Percentiles rank a stretch among this genome's conserved stretches.
Conservation (phyloP, 2,888 invertebrate genomes). For the Psylliodes chrysocephalus region DNA sequence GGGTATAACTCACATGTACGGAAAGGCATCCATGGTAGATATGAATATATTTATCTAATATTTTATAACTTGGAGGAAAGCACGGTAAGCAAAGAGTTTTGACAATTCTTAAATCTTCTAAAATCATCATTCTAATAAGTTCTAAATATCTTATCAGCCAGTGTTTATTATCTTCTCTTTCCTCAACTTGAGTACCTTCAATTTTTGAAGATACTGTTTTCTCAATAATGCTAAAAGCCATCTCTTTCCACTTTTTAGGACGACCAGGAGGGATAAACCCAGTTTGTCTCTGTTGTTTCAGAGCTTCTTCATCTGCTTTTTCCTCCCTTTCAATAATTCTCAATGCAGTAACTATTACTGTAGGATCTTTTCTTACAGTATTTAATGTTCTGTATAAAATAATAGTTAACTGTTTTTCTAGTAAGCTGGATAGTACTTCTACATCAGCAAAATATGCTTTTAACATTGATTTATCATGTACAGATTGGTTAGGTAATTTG, state of each 20-base stretch:
- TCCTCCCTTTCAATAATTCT: slow-evolving; percentile 98
- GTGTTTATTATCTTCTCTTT: slow-evolving; percentile 88
- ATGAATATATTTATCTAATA: slow-evolving; percentile 87
- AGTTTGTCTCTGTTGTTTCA: slow-evolving; percentile 79
- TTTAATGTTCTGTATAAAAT: slow-evolving; percentile 91
- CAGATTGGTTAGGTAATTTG: slow-evolving; percentile 89
- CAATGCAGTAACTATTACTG: slow-evolving; percentile 94
- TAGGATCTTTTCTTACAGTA: slow-evolving; percentile 93
- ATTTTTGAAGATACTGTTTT: slow-evolving; percentile 84
- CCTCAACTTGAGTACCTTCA: slow-evolving; percentile 95
- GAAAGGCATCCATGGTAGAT: slow-evolving; percentile 95
- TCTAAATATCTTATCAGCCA: slow-evolving; percentile 97
- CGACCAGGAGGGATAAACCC: slow-evolving; percentile 95
- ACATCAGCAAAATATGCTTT: slow-evolving; percentile 98
- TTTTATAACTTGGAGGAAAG: slow-evolving; percentile 95
- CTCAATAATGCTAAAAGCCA: slow-evolving; percentile 84
- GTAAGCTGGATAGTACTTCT: slow-evolving; percentile 84
- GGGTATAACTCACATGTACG: slow-evolving; percentile 71
- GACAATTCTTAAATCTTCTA: slow-evolving; percentile 91
- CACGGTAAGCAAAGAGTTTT: slow-evolving; percentile 91
- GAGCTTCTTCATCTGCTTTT: slow-evolving; percentile 88
- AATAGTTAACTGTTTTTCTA: slow-evolving; percentile 92
- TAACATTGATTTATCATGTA: slow-evolving; percentile 90
- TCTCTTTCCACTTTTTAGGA: slow-evolving; percentile 90
- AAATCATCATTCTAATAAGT: slow-evolving; percentile 81